Evolutionary conservation across 2,888 invertebrate genomes (phyloP), one percentile per base, ranked within the genome.

Genomic region (Salpingus planirostris): DNA sequence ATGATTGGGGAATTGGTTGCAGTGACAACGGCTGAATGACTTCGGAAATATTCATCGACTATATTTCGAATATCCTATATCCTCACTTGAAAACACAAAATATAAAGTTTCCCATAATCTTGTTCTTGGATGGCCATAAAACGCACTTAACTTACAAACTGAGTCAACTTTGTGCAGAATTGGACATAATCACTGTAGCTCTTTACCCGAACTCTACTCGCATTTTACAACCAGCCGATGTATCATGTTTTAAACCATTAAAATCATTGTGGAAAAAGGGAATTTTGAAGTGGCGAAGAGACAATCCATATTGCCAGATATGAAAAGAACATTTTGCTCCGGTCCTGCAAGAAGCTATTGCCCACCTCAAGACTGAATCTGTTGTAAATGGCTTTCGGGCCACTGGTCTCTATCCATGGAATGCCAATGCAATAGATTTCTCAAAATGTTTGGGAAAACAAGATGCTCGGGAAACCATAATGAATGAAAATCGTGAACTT

Each of bases 21-120:
- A 55, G 54, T 15, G 59, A 62, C 6, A 57, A 48, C 30, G 64
- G 64, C 2, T 64, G 62, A 62, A 65, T 64, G 63, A 61, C 55
- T n/a, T n/a, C 52, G 1, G 59, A 61, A 22, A 14, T 59, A 6
- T 65, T 65, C 40, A 52, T 49, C 34, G 58, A 62, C 29, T 65
- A 62, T 32, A 54, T 62, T 13, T 32, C 29, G 12, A 43, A 43
- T 26, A 31, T 46, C 21, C 63, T 40, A 30, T 58, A 13, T 59
- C 59, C 39, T 46, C 62, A 28, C 57, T 36, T 61, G 35, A 49
- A 50, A 5, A 44, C 43, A 33, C 31, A 40, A 13, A 36, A 40
- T 2, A 38, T 43, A 31, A 33, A 27, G 34, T 54, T 59, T 31
- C 59, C 57, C 3, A 38, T 63, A 1, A n/a, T n/a, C n/a, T n/a